phyloP scores from a whole-genome alignment of 2,797 vertebrate genomes.

The Cyprinodon diabolis region DNA sequence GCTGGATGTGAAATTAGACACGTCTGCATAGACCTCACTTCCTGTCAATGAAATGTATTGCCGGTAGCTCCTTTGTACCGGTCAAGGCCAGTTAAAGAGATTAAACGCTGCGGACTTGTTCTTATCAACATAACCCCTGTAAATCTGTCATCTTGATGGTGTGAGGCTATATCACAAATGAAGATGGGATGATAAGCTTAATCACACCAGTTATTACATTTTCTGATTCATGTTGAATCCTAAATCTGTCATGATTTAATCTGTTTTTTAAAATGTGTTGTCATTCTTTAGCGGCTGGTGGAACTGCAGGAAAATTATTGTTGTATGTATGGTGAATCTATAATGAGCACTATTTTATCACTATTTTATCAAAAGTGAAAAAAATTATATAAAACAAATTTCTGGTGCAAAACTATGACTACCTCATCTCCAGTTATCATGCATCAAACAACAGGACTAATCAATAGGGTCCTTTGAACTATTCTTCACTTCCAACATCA shows the following conservation, averaged over 20 bases:
- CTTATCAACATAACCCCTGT: neutral
- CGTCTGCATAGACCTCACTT: neutral
- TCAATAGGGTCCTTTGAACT: constrained; percentile 44
- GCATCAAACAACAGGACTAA: constrained; percentile 10
- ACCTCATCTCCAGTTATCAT: constrained; percentile 32
- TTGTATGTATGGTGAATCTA: neutral
- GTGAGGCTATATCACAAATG: constrained; percentile 43
- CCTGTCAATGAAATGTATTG: constrained; percentile 2
- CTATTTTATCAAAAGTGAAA: neutral
- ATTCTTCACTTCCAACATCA: constrained; percentile 31
- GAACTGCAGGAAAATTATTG: neutral
- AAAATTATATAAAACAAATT: neutral
- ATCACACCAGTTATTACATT: neutral
- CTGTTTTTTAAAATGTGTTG: neutral
- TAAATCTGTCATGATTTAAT: neutral
- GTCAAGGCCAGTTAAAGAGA: constrained; percentile 12
- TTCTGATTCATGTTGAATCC: constrained; percentile 1
- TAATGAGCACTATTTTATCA: neutral
- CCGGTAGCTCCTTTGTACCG: neutral
- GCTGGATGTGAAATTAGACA: neutral
- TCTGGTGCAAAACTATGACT: constrained; percentile 6
- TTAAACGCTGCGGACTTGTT: constrained; percentile 15
- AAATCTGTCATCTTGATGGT: constrained; percentile 27
- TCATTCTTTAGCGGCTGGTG: neutral
- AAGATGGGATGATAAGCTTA: constrained; percentile 3